These are phyloP conservation scores for Acrobasis consociella DNA, from an alignment of 2,888 invertebrate species.

Conservation along the genomic window DNA sequence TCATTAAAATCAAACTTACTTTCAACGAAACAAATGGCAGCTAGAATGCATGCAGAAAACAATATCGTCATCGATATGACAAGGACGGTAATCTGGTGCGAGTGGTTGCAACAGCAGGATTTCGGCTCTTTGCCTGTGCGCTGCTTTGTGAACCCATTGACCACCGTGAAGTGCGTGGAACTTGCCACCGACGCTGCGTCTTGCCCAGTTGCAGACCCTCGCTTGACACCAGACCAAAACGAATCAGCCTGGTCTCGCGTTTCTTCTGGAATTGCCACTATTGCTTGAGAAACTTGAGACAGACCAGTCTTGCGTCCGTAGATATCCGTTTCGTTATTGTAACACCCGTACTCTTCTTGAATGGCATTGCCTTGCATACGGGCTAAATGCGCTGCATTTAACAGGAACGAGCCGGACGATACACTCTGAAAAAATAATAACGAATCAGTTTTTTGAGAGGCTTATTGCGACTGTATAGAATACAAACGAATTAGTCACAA, in stretches of 20 bases:
- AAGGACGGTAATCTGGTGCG: conserved; percentile 91
- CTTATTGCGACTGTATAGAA: neutral
- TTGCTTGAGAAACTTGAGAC: conserved; percentile 58
- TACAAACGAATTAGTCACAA: conserved; percentile 5
- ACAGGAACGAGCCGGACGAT: conserved; percentile 89
- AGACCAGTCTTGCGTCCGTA: conserved; percentile 58
- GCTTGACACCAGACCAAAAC: conserved; percentile 76
- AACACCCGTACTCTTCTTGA: conserved; percentile 63
- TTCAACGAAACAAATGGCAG: conserved; percentile 92
- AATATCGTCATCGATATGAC: conserved; percentile 92
- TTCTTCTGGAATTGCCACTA: conserved; percentile 73
- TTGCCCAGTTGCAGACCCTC: conserved; percentile 72
- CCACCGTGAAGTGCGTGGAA: conserved; percentile 93
- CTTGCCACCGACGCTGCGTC: conserved; percentile 91
- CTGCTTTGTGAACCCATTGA: conserved; percentile 88
- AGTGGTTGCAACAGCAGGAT: conserved; percentile 88
- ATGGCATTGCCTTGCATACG: conserved; percentile 76
- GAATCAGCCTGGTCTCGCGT: conserved; percentile 62
- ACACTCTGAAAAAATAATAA: conserved; percentile 85
- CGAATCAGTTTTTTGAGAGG: neutral
- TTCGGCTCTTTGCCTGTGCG: conserved; percentile 84
- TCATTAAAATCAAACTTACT: conserved; percentile 87
- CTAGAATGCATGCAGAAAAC: conserved; percentile 90
- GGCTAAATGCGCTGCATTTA: conserved; percentile 89
- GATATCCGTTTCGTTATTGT: conserved; percentile 63